These are phyloP conservation scores for Sipha maydis DNA, from an alignment of 2,888 invertebrate species.

Conservation along the genomic window DNA sequence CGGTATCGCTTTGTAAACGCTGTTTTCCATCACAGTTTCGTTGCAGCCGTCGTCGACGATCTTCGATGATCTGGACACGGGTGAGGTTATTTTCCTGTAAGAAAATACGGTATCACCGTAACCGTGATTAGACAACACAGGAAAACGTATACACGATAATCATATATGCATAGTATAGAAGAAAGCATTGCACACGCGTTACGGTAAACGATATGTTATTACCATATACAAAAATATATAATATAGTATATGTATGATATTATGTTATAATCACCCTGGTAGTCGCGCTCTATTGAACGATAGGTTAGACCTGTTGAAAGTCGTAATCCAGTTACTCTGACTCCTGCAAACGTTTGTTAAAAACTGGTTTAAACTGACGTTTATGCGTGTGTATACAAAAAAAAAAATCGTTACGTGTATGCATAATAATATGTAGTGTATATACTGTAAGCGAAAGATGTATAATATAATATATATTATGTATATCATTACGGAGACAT, in stretches of 20 bases:
- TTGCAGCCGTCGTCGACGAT: neutral
- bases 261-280: conserved; percentile 46
- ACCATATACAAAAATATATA: neutral
- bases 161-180: neutral
- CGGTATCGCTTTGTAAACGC: conserved; percentile 23
- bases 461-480: neutral
- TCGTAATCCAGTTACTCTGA: conserved; percentile 57
- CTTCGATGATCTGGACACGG: neutral
- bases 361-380: conserved; percentile 36
- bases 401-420: neutral
- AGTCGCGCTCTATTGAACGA: conserved; percentile 23
- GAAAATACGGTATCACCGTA: neutral
- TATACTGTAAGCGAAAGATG: neutral
- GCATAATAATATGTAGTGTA: neutral
- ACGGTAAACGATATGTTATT: no score
- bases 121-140: neutral
- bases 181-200: no score
- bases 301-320: conserved; percentile 51
- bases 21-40: neutral
- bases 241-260: neutral
- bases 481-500: neutral
- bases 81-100: neutral
- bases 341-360: conserved; percentile 40
- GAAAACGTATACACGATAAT: neutral
- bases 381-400: neutral